These are phyloP conservation scores for Meda fulgida DNA, from an alignment of 2,797 vertebrate genomes.

Conservation along the genomic window DNA sequence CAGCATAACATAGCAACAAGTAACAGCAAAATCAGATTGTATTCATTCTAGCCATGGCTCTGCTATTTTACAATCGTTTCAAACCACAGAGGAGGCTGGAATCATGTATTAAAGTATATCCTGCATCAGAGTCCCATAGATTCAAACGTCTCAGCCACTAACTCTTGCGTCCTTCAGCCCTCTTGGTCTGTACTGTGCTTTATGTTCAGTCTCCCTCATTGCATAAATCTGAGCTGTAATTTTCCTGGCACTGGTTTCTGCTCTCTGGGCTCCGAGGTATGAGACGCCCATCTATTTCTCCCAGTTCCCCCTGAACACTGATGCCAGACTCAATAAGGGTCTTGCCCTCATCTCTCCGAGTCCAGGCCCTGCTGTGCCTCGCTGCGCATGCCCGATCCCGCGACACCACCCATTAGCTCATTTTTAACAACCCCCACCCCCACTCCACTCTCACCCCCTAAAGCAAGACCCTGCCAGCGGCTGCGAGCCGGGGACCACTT, in stretches of 20 bases:
- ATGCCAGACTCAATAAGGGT: conserved; percentile 72
- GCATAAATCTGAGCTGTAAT: conserved; percentile 78
- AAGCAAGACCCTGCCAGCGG: conserved; percentile 69
- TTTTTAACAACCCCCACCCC: conserved; percentile 56
- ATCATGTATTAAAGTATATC: conserved; percentile 34
- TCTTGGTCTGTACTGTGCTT: conserved; percentile 43
- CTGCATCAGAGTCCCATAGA: conserved; percentile 33
- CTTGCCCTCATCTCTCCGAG: conserved; percentile 68
- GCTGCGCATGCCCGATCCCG: conserved; percentile 43
- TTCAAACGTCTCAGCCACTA: conserved; percentile 33
- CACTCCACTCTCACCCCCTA: conserved; percentile 53
- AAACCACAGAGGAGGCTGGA: conserved; percentile 11
- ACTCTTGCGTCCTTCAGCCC: conserved; percentile 44
- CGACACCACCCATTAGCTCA: conserved; percentile 57
- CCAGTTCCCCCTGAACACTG: conserved; percentile 55
- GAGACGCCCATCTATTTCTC: conserved; percentile 54
- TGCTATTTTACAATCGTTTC: conserved; percentile 12
- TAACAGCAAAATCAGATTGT: conserved; percentile 1
- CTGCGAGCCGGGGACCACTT: conserved; percentile 78
- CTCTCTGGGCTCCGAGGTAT: conserved; percentile 73
- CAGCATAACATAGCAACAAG: neutral
- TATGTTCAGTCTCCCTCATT: conserved; percentile 76
- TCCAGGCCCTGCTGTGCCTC: conserved; percentile 10
- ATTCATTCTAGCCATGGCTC: neutral
- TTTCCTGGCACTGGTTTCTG: conserved; percentile 73